Base-by-base conservation (phyloP, 2,113 vertebrate genomes). In the Epinephelus lanceolatus region DNA sequence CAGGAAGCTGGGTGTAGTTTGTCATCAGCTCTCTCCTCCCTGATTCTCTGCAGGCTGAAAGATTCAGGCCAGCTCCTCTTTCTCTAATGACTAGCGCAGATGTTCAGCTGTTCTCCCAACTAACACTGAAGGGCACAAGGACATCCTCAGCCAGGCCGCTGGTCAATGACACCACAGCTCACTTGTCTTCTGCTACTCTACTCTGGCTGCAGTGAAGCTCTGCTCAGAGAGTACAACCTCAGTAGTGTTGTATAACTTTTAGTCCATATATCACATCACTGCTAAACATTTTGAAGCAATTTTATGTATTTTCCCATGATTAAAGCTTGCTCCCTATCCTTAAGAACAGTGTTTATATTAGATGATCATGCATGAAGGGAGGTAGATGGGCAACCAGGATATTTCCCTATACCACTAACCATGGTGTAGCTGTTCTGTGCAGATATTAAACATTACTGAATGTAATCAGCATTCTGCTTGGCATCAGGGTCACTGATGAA, bases 21-120 rank as follows among this genome's bases (percentile, higher is more conserved):
- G 91, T 95, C 92, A 93, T 86, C 62, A 71, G 49, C 77, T 60
- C 74, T 86, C 78, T 77, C 53, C 81, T 78, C 69, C 40, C 77
- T 73, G 80, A 76, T 74, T 83, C 88, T 89, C 79, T 80, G 80
- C 86, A 79, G 77, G 81, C 86, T 94, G 93, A 95, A 90, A 94
- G 91, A 95, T 93, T 92, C 86, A 94, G 93, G 92, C 74, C 90
- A 92, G 70, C 74, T 87, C 83, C 84, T 65, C 82, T 81, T 74
- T n/a, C 33, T 77, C 86, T 90, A 92, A 90, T 92, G 88, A 93
- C 91, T 84, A 63, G 80, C 78, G 79, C 93, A 92, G 90, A 89
- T 91, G 89, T 92, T 91, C 80, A 45, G 68, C 86, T 87, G 67
- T 63, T 68, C 78, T 68, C 63, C 27, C n/a, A 23, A 11, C 67